These are phyloP conservation scores for Scolopax mira DNA, from an alignment of 2,113 vertebrate genomes.

Conservation along the genomic window DNA sequence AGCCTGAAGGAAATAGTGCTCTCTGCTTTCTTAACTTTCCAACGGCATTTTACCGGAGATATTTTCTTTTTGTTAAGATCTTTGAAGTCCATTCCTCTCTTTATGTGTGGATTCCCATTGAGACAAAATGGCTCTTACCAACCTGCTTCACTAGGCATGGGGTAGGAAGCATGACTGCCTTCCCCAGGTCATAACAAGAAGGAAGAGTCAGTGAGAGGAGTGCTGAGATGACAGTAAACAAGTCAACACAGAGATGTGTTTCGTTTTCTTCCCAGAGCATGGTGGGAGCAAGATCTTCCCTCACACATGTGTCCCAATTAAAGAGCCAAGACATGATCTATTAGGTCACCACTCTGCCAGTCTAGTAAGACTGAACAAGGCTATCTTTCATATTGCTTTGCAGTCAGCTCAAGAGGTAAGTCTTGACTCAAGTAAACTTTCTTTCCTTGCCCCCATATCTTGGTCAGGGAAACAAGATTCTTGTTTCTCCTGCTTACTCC, in stretches of 20 bases:
- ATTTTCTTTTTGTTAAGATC: constrained; percentile 25
- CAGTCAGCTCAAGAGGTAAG: neutral
- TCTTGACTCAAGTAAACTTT: neutral
- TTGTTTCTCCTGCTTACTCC: neutral
- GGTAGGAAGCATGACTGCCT: neutral
- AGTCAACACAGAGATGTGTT: neutral
- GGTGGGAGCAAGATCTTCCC: neutral
- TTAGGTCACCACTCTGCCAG: neutral
- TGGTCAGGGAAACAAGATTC: no score
- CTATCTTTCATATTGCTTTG: neutral
- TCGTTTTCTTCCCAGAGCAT: neutral
- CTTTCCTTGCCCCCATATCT: neutral
- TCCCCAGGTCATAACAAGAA: neutral
- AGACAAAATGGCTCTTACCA: constrained; percentile 12
- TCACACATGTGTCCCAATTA: rapidly evolving
- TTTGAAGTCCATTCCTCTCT: constrained; percentile 35
- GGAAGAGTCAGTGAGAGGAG: neutral
- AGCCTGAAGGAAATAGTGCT: constrained; percentile 50
- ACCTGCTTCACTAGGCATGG: neutral
- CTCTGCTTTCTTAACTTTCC: constrained; percentile 48
- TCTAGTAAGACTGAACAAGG: neutral
- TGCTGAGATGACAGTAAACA: neutral
- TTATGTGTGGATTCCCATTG: constrained; percentile 2
- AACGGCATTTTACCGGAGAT: constrained; percentile 17
- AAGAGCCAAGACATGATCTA: neutral